Conservation (phyloP, 2,888 invertebrate species). For the Agrotis exclamationis region DNA sequence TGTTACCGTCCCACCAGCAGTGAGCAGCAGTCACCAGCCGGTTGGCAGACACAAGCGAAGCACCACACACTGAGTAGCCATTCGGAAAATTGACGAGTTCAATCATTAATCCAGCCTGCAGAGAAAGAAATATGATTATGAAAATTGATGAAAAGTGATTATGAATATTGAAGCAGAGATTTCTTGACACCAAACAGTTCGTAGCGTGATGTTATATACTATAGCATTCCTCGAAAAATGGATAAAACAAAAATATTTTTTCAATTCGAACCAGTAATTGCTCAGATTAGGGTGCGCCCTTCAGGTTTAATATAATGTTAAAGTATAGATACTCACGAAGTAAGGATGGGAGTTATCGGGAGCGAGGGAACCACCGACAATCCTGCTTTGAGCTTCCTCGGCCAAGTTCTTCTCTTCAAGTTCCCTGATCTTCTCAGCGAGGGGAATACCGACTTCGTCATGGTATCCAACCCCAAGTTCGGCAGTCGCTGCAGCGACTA, state of each 20-base stretch:
- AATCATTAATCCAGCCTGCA: slow-evolving; percentile 77
- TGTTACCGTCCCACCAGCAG: slow-evolving; percentile 76
- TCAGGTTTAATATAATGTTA: too few species aligned
- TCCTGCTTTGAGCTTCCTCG: slow-evolving; percentile 53
- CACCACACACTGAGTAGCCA: slow-evolving; percentile 76
- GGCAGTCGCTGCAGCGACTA: slow-evolving; percentile 64
- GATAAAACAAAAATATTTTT: too few species aligned
- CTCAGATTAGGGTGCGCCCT: too few species aligned
- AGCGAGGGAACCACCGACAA: slow-evolving; percentile 77
- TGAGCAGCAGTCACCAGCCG: slow-evolving; percentile 80
- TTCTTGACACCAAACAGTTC: too few species aligned
- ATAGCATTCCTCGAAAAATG: too few species aligned
- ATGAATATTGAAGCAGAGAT: too few species aligned
- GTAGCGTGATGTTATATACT: too few species aligned
- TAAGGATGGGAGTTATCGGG: slow-evolving; percentile 73
- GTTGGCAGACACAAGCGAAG: slow-evolving; percentile 70
- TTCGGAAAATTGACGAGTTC: slow-evolving; percentile 63
- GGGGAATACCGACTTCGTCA: slow-evolving; percentile 76
- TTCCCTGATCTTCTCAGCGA: slow-evolving; percentile 75
- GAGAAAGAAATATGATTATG: background rate
- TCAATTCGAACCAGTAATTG: too few species aligned
- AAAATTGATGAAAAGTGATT: too few species aligned
- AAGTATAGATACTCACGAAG: slow-evolving; percentile 65
- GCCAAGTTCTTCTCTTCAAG: slow-evolving; percentile 64
- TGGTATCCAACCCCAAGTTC: slow-evolving; percentile 72